Conservation (phyloP, 2,113 vertebrate genomes). For the Eulemur rufifrons region DNA sequence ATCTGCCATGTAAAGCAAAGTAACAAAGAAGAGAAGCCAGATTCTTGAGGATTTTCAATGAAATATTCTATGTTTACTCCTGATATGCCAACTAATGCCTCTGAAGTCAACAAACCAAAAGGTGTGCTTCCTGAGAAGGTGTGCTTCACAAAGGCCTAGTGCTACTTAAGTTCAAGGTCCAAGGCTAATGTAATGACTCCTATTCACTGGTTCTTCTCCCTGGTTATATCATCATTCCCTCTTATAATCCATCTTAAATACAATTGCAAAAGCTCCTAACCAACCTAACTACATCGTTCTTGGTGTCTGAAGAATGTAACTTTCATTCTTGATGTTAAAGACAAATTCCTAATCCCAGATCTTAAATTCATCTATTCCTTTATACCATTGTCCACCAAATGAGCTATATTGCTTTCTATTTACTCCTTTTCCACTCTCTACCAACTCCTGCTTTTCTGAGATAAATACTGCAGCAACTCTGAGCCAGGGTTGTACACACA, state of each 20-base stretch:
- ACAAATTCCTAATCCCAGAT: background rate
- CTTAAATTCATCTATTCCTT: constrained; percentile 10
- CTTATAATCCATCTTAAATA: background rate
- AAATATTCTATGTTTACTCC: background rate
- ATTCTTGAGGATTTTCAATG: constrained; percentile 5
- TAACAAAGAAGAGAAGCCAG: background rate
- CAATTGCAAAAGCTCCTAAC: background rate
- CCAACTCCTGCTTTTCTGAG: background rate
- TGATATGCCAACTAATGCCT: background rate
- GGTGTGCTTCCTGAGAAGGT: background rate
- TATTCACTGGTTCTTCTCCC: background rate
- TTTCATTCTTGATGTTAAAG: constrained; percentile 14
- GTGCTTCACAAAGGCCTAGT: background rate
- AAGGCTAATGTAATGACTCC: background rate
- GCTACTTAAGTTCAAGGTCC: background rate
- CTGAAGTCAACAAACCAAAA: constrained; percentile 41
- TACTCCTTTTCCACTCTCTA: background rate
- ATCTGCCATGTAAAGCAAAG: background rate
- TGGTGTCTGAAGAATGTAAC: background rate
- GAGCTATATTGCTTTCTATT: background rate
- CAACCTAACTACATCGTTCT: background rate
- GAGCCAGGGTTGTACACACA: background rate
- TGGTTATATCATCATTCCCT: background rate
- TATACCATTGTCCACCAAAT: background rate
- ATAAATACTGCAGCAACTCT: constrained; percentile 8